Conservation (phyloP, 2,888 invertebrate genomes). For the Platycheirus rosarum region DNA sequence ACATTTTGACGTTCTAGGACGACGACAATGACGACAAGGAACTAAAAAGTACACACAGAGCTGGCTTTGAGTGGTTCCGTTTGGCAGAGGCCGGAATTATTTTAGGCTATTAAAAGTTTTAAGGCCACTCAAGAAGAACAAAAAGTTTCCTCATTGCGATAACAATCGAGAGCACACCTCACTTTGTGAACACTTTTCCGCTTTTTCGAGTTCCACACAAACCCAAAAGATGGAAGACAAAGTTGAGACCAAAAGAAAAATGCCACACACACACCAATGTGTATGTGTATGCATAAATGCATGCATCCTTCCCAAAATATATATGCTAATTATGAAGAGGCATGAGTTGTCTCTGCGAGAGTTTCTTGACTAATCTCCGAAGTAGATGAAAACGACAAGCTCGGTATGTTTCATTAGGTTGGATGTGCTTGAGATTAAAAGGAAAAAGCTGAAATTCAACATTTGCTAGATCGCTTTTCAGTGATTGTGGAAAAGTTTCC, state of each 20-base stretch:
- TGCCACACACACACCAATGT: constrained; percentile 3
- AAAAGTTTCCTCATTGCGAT: constrained; percentile 60
- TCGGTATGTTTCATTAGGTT: constrained; percentile 24
- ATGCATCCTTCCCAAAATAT: constrained; percentile 43
- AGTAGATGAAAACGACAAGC: constrained; percentile 44
- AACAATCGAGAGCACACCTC: constrained; percentile 53
- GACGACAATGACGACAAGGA: background rate
- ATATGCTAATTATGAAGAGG: constrained; percentile 31
- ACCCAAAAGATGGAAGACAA: background rate
- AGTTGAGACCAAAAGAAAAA: background rate
- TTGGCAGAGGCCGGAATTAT: constrained; percentile 33
- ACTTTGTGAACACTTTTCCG: constrained; percentile 39
- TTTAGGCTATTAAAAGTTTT: constrained; percentile 61
- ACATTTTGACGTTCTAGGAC: constrained; percentile 6
- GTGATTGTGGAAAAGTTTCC: constrained; percentile 38
- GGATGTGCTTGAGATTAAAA: constrained; percentile 25
- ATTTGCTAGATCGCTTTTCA: constrained; percentile 43
- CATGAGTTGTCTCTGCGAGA: constrained; percentile 19
- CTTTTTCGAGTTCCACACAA: constrained; percentile 14
- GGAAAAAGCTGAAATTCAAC: constrained; percentile 12
- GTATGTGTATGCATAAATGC: no score
- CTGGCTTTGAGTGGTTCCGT: constrained; percentile 3
- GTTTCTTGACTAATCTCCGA: constrained; percentile 42
- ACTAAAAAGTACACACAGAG: constrained; percentile 5
- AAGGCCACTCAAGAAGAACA: constrained; percentile 43